Evolutionary conservation across 2,797 vertebrate species (phyloP), one percentile per base, ranked within the genome.

Genomic region (Sebastes miniatus): DNA sequence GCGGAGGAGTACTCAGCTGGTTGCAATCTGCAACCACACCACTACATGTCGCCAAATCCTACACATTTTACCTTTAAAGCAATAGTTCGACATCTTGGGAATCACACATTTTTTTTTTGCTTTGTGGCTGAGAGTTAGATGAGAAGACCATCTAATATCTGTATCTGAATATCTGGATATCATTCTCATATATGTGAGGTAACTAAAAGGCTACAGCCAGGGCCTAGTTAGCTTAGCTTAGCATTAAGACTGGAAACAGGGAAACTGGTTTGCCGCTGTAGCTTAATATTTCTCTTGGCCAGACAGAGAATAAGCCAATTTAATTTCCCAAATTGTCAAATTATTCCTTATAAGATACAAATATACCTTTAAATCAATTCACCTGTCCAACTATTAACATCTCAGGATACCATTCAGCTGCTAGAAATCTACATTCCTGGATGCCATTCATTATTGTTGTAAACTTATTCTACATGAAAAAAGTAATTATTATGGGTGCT

Each of bases 401-500:
- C 32, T 52, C 59, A 61, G 43, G 64, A 59, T 29, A 58, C 25
- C 18, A 39, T 63, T 68, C 29, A 65, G 11, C 34, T 31, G 73
- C 5, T 47, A 4, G 24, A n/a, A 9, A 39, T 43, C 31, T 59
- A 68, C 61, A 83, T 76, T 52, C 77, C 65, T 58, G 31, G 3
- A 69, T 58, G 59, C 25, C 50, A 32, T 72, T 81, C 50, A 52
- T 83, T 83, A 85, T 83, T 84, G 83, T 82, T 88, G 71, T 82
- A 83, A 83, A 83, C 80, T 27, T 56, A 13, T 73, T 84, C 39
- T 63, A 80, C 29, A 56, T 59, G 36, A 52, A 63, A 58, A 74
- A 54, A 27, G n/a, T 24, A 1, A 67, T 66, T 27, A 52, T 54
- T 63, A 58, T 25, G 3, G 20, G 59, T 54, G 43, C n/a, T 56